Percentiles rank a stretch among this genome's conserved stretches.
These are phyloP conservation scores for Pseudococcus longispinus DNA, from an alignment of 2,888 invertebrate species.

Conservation along the genomic window DNA sequence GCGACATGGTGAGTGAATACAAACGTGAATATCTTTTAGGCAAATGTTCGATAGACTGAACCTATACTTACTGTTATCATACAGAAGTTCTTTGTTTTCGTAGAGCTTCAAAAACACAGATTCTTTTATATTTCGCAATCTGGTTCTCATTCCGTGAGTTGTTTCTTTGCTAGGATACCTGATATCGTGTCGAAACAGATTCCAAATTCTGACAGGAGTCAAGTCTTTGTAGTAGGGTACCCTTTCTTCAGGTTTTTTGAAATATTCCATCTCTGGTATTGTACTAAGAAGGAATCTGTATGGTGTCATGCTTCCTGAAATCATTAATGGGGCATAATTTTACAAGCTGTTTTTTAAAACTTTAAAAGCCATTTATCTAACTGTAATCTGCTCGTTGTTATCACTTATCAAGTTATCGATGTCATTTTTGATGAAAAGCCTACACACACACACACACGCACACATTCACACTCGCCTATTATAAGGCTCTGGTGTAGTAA, in stretches of 20 bases:
- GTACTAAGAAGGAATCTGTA: neutral
- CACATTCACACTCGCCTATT: too few species aligned
- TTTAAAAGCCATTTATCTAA: too few species aligned
- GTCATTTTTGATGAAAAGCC: too few species aligned
- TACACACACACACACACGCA: too few species aligned
- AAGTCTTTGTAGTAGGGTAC: constrained; percentile 67
- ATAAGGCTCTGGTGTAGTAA: too few species aligned
- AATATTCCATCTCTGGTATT: neutral
- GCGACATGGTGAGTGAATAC: too few species aligned
- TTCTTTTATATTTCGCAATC: constrained; percentile 47
- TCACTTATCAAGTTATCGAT: too few species aligned
- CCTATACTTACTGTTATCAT: neutral
- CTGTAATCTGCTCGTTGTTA: too few species aligned
- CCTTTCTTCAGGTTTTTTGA: neutral
- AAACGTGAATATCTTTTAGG: too few species aligned
- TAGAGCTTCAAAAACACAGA: constrained; percentile 5
- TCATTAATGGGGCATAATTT: neutral
- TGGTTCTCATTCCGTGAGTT: constrained; percentile 42
- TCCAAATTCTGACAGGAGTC: constrained; percentile 74
- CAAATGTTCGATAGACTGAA: too few species aligned
- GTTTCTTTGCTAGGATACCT: constrained; percentile 58
- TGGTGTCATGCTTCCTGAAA: constrained; percentile 20
- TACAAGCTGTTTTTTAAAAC: too few species aligned
- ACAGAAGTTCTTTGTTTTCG: neutral
- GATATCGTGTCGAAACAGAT: constrained; percentile 75